These are phyloP conservation scores for Nematostella vectensis DNA, from an alignment of 92 coral and sea anemone species.

Conservation along the genomic window DNA sequence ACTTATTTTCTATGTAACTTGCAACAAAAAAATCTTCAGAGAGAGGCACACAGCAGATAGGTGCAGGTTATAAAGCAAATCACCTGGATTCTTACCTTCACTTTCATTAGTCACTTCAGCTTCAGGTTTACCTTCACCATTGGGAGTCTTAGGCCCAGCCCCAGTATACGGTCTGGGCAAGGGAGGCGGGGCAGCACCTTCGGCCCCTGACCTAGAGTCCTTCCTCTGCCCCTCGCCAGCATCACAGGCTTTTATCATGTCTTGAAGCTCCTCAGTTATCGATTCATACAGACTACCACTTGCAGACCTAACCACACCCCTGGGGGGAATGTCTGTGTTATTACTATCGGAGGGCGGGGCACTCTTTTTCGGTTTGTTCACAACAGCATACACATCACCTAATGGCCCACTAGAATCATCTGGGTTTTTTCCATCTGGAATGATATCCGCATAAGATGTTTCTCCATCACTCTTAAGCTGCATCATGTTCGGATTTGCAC, in stretches of 20 bases:
- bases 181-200: conserved; percentile 62
- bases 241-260: conserved; percentile 46
- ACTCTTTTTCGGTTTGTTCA: conserved; percentile 40
- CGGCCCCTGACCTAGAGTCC: conserved; percentile 3
- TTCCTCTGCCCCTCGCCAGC: conserved; percentile 7
- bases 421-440: neutral
- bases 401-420: neutral
- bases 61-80: no score
- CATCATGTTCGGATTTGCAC: conserved; percentile 49
- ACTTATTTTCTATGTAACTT: no score
- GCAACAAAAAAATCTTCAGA: no score
- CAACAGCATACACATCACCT: conserved; percentile 58
- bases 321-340: conserved; percentile 29
- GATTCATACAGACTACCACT: conserved; percentile 45
- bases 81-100: no score
- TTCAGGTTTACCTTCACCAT: no score
- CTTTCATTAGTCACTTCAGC: no score
- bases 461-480: neutral
- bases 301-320: conserved; percentile 19
- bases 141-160: conserved; percentile 29
- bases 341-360: neutral
- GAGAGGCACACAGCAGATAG: no score
- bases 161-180: conserved; percentile 87
- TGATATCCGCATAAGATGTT: neutral
- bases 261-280: conserved; percentile 60